Percentiles rank a stretch among this genome's conserved stretches.
phyloP scores from a whole-genome alignment of 2,888 invertebrate species.

The Scaeva pyrastri region DNA sequence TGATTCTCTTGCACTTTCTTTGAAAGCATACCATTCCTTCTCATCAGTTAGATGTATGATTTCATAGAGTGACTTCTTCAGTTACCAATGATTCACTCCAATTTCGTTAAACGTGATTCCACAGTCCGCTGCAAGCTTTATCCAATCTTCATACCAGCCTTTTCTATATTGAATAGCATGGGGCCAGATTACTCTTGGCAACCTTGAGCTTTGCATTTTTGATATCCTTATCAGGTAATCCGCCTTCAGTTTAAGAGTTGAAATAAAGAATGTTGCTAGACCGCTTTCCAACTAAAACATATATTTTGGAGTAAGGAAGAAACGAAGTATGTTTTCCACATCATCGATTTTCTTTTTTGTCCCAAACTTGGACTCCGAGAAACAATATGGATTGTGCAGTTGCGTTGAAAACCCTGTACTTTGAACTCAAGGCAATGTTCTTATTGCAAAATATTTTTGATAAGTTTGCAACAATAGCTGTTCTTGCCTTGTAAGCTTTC shows the following conservation, averaged over 20 bases:
- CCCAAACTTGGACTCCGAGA: background rate
- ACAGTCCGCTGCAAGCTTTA: conserved; percentile 1
- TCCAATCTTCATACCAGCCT: conserved; percentile 1
- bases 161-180: too few relatives aligned
- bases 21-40: background rate
- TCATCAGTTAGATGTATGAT: conserved; percentile 3
- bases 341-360: background rate
- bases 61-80: background rate
- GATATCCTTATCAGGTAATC: background rate
- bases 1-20: conserved; percentile 7
- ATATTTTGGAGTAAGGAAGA: background rate
- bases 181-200: too few relatives aligned
- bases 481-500: background rate
- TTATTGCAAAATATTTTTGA: background rate
- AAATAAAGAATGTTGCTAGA: too few relatives aligned
- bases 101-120: background rate
- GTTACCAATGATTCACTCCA: background rate
- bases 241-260: background rate
- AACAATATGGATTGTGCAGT: background rate
- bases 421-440: background rate
- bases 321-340: background rate
- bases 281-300: background rate
- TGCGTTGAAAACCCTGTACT: background rate
- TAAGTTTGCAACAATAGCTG: background rate
- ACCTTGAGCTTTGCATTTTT: background rate